Conservation (phyloP, 2,888 invertebrate genomes). For the Cheilosia impressa region DNA sequence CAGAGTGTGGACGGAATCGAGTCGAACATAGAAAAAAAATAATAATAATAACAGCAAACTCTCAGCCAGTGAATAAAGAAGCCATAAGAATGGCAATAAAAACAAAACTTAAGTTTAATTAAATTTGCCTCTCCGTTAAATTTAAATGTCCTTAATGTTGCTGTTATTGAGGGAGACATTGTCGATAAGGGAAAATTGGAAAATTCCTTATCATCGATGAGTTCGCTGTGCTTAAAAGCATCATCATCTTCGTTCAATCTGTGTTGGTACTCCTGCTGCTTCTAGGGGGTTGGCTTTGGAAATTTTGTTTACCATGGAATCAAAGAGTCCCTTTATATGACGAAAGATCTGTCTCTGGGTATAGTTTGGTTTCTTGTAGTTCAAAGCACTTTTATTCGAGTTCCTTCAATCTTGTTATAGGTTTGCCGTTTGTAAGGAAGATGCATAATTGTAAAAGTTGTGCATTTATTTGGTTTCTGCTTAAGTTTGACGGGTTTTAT, state of each 20-base stretch:
- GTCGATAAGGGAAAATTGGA: slow-evolving; percentile 63
- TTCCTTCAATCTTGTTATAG: no score
- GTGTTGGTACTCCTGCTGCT: slow-evolving; percentile 4
- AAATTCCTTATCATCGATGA: slow-evolving; percentile 72
- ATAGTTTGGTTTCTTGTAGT: not conserved
- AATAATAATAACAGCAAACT: not conserved
- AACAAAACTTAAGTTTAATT: slow-evolving; percentile 67
- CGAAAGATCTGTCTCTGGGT: not conserved
- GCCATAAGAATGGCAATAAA: slow-evolving; percentile 21
- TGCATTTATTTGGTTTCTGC: not conserved
- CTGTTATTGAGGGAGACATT: slow-evolving; percentile 12
- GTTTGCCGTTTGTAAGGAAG: not conserved
- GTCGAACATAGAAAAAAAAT: not conserved
- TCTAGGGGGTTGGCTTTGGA: slow-evolving; percentile 35
- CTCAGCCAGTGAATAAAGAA: slow-evolving; percentile 9
- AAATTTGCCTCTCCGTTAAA: slow-evolving; percentile 70
- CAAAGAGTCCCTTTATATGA: not conserved
- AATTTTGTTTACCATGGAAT: slow-evolving; percentile 38
- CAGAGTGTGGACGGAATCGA: not conserved
- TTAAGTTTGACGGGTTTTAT: no score
- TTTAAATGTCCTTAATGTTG: slow-evolving; percentile 59
- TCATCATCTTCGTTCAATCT: slow-evolving; percentile 58
- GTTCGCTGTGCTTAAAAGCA: slow-evolving; percentile 63
- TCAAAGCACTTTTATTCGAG: no score
- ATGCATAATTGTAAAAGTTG: not conserved